phyloP scores from a whole-genome alignment of 1,140 invertebrate species.

The Drosophila lacertosa region DNA sequence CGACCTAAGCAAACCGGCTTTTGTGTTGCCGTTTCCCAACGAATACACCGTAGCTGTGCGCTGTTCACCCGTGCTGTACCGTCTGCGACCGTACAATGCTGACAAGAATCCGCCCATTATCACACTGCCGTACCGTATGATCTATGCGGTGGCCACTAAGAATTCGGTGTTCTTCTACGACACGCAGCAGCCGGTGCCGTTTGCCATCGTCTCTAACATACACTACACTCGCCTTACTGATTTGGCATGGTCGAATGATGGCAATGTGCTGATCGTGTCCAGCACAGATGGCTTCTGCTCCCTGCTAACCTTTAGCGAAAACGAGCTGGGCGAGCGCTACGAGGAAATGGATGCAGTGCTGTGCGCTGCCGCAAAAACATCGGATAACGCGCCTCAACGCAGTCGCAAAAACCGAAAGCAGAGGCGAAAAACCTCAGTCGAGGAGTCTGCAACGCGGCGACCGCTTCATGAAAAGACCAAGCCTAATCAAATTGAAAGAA shows the following conservation, averaged over 20 bases:
- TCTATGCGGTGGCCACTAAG: slow-evolving; percentile 96
- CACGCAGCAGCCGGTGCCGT: slow-evolving; percentile 93
- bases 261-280: slow-evolving; percentile 91
- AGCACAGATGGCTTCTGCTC: slow-evolving; percentile 99
- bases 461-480: slow-evolving; percentile 58
- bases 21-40: slow-evolving; percentile 91
- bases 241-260: slow-evolving; percentile 95
- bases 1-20: slow-evolving; percentile 86
- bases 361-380: slow-evolving; percentile 39
- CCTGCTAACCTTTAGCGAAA: slow-evolving; percentile 91
- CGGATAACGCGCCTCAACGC: slow-evolving; percentile 40
- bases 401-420: slow-evolving; percentile 31
- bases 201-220: slow-evolving; percentile 94
- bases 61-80: slow-evolving; percentile 92
- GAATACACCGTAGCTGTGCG: slow-evolving; percentile 91
- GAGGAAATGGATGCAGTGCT: slow-evolving; percentile 77
- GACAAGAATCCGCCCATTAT: slow-evolving; percentile 85
- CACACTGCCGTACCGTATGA: slow-evolving; percentile 91
- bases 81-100: slow-evolving; percentile 86
- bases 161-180: slow-evolving; percentile 95
- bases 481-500: slow-evolving; percentile 13
- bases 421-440: slow-evolving; percentile 58
- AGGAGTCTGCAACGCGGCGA: slow-evolving; percentile 39
- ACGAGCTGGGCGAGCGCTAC: slow-evolving; percentile 92
- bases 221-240: slow-evolving; percentile 97